Conservation (phyloP, 2,797 vertebrate species). For the Pogoniulus pusillus region DNA sequence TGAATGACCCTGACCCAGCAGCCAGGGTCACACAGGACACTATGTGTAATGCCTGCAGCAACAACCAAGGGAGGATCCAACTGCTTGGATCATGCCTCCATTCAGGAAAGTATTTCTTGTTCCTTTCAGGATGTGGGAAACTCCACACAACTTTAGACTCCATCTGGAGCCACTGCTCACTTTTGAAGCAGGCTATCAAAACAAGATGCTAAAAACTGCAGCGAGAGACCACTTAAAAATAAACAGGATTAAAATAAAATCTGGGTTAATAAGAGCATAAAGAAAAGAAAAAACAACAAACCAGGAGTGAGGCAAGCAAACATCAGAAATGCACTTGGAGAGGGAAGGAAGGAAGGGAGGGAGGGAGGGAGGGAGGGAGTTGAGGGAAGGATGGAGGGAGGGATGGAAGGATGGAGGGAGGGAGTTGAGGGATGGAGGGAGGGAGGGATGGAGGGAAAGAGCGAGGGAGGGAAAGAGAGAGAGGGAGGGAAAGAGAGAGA, state of each 20-base stretch:
- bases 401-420: too few species aligned
- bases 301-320: not conserved
- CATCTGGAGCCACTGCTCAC: slow-evolving; percentile 35
- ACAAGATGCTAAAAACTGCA: slow-evolving; percentile 1
- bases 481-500: too few species aligned
- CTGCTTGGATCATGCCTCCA: not conserved
- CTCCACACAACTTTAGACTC: not conserved
- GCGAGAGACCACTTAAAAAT: slow-evolving; percentile 27
- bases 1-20: not conserved
- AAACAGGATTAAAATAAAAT: slow-evolving; percentile 14
- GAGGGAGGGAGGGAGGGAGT: too few species aligned
- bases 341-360: too few species aligned
- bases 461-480: too few species aligned
- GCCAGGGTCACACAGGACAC: not conserved
- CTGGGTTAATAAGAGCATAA: not conserved
- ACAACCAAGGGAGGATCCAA: not conserved
- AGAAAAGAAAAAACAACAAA: not conserved
- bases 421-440: too few species aligned
- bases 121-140: slow-evolving; percentile 17
- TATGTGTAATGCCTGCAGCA: not conserved
- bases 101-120: not conserved
- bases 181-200: slow-evolving; percentile 42
- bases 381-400: too few species aligned
- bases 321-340: not conserved
- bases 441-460: too few species aligned